These are phyloP conservation scores for Aurelia sp. DNA, from an alignment of 30 jellyfish, hydroid and myxozoan species.

Conservation along the genomic window DNA sequence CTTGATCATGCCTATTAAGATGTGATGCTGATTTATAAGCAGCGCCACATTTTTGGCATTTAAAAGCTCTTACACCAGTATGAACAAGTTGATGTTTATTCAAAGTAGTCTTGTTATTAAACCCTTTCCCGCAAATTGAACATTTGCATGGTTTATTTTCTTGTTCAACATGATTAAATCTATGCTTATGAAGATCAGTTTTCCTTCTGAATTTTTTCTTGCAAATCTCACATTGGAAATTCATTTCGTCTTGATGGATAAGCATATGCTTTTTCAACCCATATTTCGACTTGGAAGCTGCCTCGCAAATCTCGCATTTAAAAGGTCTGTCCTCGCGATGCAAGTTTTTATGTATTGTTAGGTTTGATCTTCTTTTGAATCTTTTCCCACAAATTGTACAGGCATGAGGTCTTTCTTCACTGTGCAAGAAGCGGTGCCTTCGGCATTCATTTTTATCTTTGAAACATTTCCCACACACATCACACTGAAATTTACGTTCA, in stretches of 20 bases:
- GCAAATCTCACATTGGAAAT: not conserved
- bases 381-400: not conserved
- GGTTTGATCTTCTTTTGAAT: not conserved
- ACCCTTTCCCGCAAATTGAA: not conserved
- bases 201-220: not conserved
- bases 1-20: not conserved
- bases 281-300: not conserved
- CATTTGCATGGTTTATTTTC: not conserved
- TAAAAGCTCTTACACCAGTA: not conserved
- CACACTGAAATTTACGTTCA: not conserved
- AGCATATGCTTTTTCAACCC: not conserved
- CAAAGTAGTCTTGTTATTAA: not conserved
- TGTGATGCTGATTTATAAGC: not conserved
- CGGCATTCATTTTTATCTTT: not conserved
- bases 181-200: not conserved
- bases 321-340: slow-evolving; percentile 2
- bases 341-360: not conserved
- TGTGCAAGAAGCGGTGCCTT: not conserved
- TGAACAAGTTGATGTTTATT: not conserved
- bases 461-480: not conserved
- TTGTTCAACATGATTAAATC: not conserved
- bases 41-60: not conserved
- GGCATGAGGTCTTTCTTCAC: not conserved
- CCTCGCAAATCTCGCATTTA: not conserved
- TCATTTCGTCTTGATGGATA: not conserved